phyloP scores from a whole-genome alignment of 2,797 vertebrate species.

The Lerista edwardsae region DNA sequence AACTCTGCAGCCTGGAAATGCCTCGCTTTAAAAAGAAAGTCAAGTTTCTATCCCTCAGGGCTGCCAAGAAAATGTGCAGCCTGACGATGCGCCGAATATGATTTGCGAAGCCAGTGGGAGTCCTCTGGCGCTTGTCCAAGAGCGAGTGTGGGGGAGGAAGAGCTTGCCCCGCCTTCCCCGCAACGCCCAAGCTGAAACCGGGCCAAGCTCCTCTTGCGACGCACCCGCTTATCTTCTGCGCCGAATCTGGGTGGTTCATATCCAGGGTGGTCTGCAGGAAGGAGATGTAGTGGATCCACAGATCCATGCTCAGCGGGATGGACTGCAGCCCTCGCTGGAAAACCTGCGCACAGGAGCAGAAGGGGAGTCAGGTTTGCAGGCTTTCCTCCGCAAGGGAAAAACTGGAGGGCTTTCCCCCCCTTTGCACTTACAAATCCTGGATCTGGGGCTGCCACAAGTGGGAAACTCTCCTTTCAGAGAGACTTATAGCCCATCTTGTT shows the following conservation, averaged over 20 bases:
- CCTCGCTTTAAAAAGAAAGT: not conserved
- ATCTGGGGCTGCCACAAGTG: not conserved
- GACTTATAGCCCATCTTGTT: too few species aligned
- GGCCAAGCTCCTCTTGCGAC: accelerated
- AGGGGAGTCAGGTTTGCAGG: not conserved
- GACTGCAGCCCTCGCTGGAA: constrained; percentile 82
- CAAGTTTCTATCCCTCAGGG: not conserved
- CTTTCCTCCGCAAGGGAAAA: too few species aligned
- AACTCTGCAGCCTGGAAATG: not conserved
- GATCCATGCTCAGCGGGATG: constrained; percentile 86
- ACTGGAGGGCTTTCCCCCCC: too few species aligned
- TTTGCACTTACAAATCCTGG: not conserved
- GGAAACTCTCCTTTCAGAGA: too few species aligned
- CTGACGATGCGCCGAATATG: not conserved
- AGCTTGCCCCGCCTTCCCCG: too few species aligned
- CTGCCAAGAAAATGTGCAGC: not conserved
- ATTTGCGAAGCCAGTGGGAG: not conserved
- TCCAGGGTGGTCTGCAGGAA: constrained; percentile 83
- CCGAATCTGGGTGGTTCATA: constrained; percentile 82
- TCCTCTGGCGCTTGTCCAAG: accelerated
- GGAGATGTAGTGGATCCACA: constrained; percentile 90
- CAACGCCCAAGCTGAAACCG: too few species aligned
- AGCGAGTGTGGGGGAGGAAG: not conserved
- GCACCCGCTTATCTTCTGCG: constrained; percentile 81
- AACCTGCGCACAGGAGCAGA: constrained; percentile 71